Conservation (phyloP, 1,140 invertebrate genomes). For the Saccostrea glomerata region DNA sequence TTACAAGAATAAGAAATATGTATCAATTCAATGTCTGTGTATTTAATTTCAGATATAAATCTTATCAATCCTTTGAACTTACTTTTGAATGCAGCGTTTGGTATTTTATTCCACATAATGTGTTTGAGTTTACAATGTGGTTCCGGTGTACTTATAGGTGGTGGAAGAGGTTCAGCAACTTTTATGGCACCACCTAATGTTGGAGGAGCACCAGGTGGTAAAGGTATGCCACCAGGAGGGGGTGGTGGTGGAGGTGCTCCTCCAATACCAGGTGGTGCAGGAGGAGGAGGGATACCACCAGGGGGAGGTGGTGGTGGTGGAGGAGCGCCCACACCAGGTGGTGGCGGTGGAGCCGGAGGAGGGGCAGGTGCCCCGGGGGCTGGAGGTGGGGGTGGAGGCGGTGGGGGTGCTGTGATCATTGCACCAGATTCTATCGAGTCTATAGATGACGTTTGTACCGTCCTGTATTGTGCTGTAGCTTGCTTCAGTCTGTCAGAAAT, state of each 20-base stretch:
- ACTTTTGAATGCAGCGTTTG: constrained; percentile 65
- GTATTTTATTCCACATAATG: constrained; percentile 76
- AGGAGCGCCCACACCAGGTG: constrained; percentile 35
- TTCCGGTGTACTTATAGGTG: constrained; percentile 70
- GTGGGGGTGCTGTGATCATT: constrained; percentile 53
- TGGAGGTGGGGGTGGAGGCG: constrained; percentile 79
- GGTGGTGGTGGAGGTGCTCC: constrained; percentile 40
- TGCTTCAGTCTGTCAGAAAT: constrained; percentile 38
- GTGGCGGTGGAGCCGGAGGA: neutral
- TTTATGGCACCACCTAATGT: neutral
- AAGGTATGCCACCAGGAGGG: constrained; percentile 38
- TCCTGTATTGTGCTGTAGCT: constrained; percentile 47
- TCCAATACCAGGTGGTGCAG: constrained; percentile 46
- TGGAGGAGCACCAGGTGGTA: constrained; percentile 51
- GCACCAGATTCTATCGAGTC: neutral
- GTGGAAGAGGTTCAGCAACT: constrained; percentile 46
- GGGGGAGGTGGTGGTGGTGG: constrained; percentile 69
- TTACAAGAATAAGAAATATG: no score
- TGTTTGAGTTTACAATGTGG: constrained; percentile 76
- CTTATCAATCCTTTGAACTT: constrained; percentile 44
- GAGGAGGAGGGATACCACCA: constrained; percentile 56
- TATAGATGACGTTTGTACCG: neutral
- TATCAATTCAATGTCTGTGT: no score
- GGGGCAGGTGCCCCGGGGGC: constrained; percentile 64
- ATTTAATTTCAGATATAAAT: no score